Conservation (phyloP, 2,113 vertebrate genomes). For the Seriola rivoliana region DNA sequence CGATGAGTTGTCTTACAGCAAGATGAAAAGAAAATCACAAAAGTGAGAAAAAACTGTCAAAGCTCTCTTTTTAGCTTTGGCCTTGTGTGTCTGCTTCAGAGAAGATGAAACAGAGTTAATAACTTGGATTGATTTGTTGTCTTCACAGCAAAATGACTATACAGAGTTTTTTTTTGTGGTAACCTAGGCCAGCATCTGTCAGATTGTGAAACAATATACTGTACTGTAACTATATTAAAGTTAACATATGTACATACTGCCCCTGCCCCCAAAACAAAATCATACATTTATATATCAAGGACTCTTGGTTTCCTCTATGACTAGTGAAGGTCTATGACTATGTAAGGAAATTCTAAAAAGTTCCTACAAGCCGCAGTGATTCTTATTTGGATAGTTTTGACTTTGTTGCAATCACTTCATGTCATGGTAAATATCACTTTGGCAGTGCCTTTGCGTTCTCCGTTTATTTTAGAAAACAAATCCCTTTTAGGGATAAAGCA, state of each 20-base stretch:
- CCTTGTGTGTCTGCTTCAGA: conserved; percentile 44
- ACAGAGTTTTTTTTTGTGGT: conserved; percentile 1
- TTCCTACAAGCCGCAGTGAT: conserved; percentile 47
- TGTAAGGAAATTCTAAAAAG: conserved; percentile 45
- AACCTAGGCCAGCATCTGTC: conserved; percentile 28
- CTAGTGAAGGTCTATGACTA: conserved; percentile 30
- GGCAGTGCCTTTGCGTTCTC: conserved; percentile 68
- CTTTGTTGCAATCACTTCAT: conserved; percentile 65
- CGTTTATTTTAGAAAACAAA: conserved; percentile 84
- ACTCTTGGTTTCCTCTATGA: conserved; percentile 12
- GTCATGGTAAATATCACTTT: conserved; percentile 77
- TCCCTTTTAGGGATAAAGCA: conserved; percentile 88
- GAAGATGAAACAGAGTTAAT: conserved; percentile 61
- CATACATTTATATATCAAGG: not conserved
- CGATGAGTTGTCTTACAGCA: conserved; percentile 72
- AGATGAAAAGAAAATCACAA: conserved; percentile 80
- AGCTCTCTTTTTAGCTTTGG: conserved; percentile 31
- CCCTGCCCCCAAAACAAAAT: not conserved
- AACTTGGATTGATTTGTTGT: conserved; percentile 63
- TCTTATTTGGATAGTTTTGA: conserved; percentile 73
- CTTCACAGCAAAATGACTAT: conserved; percentile 40
- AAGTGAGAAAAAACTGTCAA: conserved; percentile 64
- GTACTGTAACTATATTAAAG: not conserved
- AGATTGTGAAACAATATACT: conserved; percentile 27
- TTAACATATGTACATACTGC: not conserved